Evolutionary conservation across 2,113 vertebrate species (phyloP).

Genomic region (Antidorcas marsupialis): DNA sequence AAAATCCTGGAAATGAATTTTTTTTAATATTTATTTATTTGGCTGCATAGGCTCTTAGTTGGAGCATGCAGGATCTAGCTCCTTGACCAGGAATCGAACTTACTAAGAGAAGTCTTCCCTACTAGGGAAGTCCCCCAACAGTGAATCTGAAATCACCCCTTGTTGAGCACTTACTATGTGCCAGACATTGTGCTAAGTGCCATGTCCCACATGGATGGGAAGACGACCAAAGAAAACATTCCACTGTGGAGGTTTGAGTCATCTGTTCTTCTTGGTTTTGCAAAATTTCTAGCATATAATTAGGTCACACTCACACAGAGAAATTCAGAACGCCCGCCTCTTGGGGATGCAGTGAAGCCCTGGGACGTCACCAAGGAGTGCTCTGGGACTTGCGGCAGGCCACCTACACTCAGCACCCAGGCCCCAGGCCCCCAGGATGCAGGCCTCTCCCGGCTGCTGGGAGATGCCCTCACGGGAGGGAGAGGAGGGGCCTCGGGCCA

Average conservation of each 20-base stretch:
- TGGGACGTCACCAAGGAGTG: background rate
- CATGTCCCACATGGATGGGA: fast-evolving
- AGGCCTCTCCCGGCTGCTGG: background rate
- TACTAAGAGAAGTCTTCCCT: background rate
- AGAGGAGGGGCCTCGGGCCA: background rate
- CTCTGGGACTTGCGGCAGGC: background rate
- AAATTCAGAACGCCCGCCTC: background rate
- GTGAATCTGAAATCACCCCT: background rate
- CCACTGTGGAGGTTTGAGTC: background rate
- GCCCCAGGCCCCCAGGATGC: background rate
- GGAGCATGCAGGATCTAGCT: background rate
- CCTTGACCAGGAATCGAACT: background rate
- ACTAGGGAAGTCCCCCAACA: background rate
- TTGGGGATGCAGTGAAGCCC: background rate
- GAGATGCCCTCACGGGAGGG: fast-evolving
- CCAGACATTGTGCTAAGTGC: background rate
- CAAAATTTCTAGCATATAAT: background rate
- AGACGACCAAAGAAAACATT: background rate
- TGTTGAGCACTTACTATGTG: background rate
- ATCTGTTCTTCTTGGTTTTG: background rate
- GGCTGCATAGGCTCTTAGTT: background rate
- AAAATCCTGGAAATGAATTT: background rate
- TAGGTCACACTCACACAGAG: background rate
- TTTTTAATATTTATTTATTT: background rate
- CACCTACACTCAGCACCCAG: background rate